These are phyloP conservation scores for Drosophila mercatorum DNA, from an alignment of 2,888 invertebrate species.

Conservation along the genomic window DNA sequence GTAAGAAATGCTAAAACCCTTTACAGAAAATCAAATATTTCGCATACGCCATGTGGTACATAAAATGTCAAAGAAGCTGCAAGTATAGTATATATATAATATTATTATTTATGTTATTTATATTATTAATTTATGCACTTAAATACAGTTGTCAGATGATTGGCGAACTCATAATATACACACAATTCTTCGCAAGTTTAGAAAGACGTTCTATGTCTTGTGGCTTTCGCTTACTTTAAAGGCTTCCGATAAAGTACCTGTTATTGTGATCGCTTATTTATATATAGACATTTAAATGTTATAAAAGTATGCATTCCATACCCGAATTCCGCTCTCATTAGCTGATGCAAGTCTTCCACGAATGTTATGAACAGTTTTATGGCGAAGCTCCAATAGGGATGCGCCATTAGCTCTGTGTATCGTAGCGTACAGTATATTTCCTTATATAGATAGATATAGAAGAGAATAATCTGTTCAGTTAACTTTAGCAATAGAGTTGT, in stretches of 20 bases:
- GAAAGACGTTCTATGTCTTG: too few relatives aligned
- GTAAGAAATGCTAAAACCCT: constrained; percentile 12
- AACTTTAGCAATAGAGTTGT: constrained; percentile 25
- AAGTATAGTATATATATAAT: not conserved
- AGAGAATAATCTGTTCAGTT: not conserved
- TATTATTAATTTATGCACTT: not conserved
- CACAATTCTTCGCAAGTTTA: not conserved
- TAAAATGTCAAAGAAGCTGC: too few relatives aligned
- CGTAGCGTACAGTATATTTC: not conserved
- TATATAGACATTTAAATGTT: not conserved
- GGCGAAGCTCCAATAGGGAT: not conserved
- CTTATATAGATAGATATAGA: not conserved
- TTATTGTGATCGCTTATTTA: not conserved
- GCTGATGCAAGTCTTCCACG: constrained; percentile 7
- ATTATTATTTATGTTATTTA: not conserved
- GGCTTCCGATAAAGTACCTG: not conserved
- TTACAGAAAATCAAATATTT: not conserved
- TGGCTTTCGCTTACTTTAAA: not conserved
- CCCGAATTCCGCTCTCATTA: constrained; percentile 1
- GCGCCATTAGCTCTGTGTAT: not conserved
- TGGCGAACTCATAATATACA: not conserved
- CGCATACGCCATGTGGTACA: too few relatives aligned
- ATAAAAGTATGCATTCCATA: not conserved
- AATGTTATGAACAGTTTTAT: constrained; percentile 6
- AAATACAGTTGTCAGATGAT: not conserved